phyloP scores from a whole-genome alignment of 2,888 invertebrate genomes.

The Norana najaformis region DNA sequence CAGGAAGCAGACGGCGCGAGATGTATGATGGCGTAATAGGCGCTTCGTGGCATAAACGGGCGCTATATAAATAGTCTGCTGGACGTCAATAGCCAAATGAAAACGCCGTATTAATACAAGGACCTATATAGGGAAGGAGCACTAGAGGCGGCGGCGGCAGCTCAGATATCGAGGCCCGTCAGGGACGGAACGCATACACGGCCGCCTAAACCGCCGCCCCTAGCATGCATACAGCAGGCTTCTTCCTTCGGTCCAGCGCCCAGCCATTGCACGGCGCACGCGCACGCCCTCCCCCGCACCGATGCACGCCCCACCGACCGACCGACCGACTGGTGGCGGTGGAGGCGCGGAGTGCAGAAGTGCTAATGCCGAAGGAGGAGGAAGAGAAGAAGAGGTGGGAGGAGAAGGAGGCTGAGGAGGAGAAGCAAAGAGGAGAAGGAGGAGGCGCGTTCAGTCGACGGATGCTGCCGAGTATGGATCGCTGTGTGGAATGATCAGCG shows the following conservation, averaged over 20 bases:
- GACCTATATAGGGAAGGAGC: background rate
- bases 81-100: background rate
- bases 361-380: background rate
- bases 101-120: conserved; percentile 5
- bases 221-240: background rate
- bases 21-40: background rate
- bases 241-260: background rate
- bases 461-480: background rate
- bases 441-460: background rate
- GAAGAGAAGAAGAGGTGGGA: no score
- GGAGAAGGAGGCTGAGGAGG: background rate
- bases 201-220: no score
- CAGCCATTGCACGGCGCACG: background rate
- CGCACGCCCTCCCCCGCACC: background rate
- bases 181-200: background rate
- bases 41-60: background rate
- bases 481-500: background rate
- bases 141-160: background rate
- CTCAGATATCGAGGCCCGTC: no score
- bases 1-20: background rate
- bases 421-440: background rate
- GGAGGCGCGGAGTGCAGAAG: background rate
- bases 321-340: background rate
- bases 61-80: conserved; percentile 5
- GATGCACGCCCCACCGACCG: background rate